These are phyloP conservation scores for Bagarius yarrelli DNA, from an alignment of 2,113 vertebrate species.

Conservation along the genomic window DNA sequence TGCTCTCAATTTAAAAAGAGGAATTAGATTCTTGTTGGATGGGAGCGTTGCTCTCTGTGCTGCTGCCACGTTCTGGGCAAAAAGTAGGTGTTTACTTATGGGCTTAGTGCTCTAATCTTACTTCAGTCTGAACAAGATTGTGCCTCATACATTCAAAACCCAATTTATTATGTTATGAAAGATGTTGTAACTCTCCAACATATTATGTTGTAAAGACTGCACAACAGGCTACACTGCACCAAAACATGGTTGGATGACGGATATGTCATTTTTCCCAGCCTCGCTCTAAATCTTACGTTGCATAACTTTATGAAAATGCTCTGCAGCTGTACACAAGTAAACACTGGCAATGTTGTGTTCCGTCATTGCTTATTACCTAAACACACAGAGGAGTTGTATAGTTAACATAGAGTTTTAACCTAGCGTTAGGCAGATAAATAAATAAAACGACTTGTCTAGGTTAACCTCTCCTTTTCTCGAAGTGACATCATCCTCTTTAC, in stretches of 20 bases:
- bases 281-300: neutral
- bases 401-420: neutral
- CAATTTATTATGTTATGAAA: neutral
- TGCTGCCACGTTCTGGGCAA: slow-evolving; percentile 3
- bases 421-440: no score
- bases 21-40: slow-evolving; percentile 43
- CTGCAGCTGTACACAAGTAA: slow-evolving; percentile 30
- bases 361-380: neutral
- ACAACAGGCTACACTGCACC: neutral
- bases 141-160: neutral
- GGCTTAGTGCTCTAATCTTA: neutral
- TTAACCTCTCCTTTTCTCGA: neutral
- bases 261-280: neutral
- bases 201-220: neutral
- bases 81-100: slow-evolving; percentile 34
- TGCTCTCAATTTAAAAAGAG: slow-evolving; percentile 43
- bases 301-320: slow-evolving; percentile 28
- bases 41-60: neutral
- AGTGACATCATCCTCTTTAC: slow-evolving; percentile 39
- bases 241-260: neutral
- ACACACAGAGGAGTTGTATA: neutral
- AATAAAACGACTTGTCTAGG: neutral
- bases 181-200: neutral
- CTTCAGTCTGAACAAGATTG: neutral
- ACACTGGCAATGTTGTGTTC: neutral